Evolutionary conservation across 1,140 invertebrate genomes (phyloP).

Genomic region (Orchestia grillus): DNA sequence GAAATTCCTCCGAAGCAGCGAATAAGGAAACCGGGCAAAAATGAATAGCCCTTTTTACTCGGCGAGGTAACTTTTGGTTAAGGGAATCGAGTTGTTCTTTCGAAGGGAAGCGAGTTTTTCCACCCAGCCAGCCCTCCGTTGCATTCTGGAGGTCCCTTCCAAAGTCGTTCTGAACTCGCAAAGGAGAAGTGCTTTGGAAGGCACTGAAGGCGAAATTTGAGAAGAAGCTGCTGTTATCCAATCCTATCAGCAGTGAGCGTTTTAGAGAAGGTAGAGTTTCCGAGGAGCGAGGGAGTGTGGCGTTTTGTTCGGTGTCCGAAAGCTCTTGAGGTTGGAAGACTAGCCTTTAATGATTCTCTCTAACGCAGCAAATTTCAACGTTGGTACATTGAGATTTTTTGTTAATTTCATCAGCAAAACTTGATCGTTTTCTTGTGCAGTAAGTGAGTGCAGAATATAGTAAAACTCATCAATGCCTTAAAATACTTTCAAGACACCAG

Average conservation of each 20-base stretch:
- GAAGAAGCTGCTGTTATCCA: background rate
- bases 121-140: background rate
- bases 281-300: background rate
- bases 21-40: background rate
- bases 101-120: background rate
- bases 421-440: background rate
- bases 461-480: too few species aligned
- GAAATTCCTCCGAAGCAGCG: background rate
- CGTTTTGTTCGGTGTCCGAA: background rate
- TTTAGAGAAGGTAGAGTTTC: background rate
- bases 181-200: constrained; percentile 16
- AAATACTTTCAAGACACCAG: too few species aligned
- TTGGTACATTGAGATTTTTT: background rate
- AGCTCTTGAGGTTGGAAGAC: background rate
- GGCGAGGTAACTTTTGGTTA: background rate
- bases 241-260: constrained; percentile 14
- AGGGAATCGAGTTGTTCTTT: background rate
- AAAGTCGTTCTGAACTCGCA: background rate
- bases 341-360: background rate
- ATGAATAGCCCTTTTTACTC: background rate
- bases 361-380: background rate
- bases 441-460: background rate
- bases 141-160: background rate
- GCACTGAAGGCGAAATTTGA: constrained; percentile 24
- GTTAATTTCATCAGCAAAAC: background rate